Evolutionary conservation across 2,797 vertebrate species (phyloP).

Genomic region (Balearica regulorum): DNA sequence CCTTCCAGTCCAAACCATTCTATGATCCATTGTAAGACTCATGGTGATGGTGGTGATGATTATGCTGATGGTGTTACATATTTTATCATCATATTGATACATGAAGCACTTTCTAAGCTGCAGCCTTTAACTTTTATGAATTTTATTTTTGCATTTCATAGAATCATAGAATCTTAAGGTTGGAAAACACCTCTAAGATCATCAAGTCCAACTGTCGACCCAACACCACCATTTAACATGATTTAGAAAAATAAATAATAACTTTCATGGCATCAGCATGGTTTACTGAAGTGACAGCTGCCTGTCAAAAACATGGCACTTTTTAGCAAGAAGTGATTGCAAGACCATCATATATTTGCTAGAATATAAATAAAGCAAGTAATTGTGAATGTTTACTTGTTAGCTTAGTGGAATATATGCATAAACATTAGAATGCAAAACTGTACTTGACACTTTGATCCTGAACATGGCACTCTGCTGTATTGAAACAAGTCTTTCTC

Average conservation of each 20-base stretch:
- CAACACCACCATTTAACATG: too few relatives aligned
- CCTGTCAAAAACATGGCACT: background rate
- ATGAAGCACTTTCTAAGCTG: background rate
- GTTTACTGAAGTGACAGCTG: background rate
- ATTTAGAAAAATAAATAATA: background rate
- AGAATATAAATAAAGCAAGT: background rate
- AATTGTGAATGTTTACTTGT: background rate
- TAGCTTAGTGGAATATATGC: background rate
- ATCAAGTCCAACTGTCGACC: too few relatives aligned
- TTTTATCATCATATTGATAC: background rate
- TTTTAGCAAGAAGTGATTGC: background rate
- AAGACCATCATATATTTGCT: background rate
- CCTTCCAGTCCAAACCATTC: background rate
- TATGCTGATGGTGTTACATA: background rate
- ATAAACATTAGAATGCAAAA: constrained; percentile 13
- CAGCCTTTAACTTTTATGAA: background rate
- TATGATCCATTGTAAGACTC: background rate
- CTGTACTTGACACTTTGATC: background rate
- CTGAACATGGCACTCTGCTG: background rate
- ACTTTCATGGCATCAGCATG: background rate
- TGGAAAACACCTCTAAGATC: too few relatives aligned
- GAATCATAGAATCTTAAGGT: too few relatives aligned
- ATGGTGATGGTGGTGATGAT: background rate
- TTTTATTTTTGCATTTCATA: background rate
- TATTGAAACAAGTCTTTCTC: background rate